Percentiles rank a stretch among this genome's conserved stretches.
Evolutionary conservation across 92 coral and sea anemone genomes (phyloP).

Genomic region (Epizoanthus fatuus): DNA sequence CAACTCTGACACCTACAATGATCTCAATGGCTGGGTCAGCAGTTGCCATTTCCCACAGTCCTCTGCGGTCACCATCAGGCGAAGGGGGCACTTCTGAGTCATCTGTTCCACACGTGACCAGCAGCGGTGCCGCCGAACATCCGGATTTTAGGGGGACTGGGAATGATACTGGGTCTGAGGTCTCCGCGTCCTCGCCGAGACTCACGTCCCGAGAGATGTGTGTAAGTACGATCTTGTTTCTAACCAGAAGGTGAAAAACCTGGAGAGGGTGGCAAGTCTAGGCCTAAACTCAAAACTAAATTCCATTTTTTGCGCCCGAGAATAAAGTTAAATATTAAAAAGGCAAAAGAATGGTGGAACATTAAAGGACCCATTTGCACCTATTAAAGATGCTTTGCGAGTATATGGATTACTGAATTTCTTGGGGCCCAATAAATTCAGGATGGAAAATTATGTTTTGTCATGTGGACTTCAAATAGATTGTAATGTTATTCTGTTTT

Average conservation of each 20-base stretch:
- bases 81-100: conserved; percentile 75
- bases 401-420: too few species aligned
- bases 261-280: too few species aligned
- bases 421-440: too few species aligned
- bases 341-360: too few species aligned
- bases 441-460: too few species aligned
- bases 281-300: too few species aligned
- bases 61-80: conserved; percentile 69
- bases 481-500: too few species aligned
- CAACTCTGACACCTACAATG: conserved; percentile 46
- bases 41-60: conserved; percentile 59
- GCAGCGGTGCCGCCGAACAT: conserved; percentile 91
- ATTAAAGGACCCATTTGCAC: too few species aligned
- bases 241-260: neutral
- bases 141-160: conserved; percentile 72
- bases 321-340: too few species aligned
- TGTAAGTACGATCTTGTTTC: neutral
- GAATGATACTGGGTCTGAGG: conserved; percentile 86
- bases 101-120: conserved; percentile 93
- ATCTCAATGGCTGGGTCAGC: conserved; percentile 19
- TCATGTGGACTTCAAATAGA: too few species aligned
- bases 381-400: too few species aligned
- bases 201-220: conserved; percentile 78
- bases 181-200: conserved; percentile 85
- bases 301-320: too few species aligned